Conservation (phyloP, 1,140 invertebrate genomes). For the Hyposmocoma kahamanoa region DNA sequence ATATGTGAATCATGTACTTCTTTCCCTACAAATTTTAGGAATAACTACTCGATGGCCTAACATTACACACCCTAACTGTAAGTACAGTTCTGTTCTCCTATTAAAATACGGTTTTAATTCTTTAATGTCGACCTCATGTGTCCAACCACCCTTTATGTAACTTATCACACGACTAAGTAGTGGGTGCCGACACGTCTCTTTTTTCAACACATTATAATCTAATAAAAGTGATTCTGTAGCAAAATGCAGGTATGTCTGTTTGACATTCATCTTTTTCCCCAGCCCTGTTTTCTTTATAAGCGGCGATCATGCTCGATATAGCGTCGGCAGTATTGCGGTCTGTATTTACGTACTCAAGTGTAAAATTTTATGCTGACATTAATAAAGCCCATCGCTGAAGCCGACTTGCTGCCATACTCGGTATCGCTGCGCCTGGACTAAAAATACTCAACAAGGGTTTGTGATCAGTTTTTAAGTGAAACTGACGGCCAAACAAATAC, state of each 20-base stretch:
- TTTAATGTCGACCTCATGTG: constrained; percentile 3
- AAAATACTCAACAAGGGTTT: constrained; percentile 52
- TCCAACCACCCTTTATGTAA: constrained; percentile 5
- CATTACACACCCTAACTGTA: neutral
- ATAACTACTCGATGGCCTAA: constrained; percentile 1
- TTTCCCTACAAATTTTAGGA: neutral
- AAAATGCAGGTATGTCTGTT: constrained; percentile 8
- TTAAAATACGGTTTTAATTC: constrained; percentile 8
- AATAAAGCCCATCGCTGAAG: constrained; percentile 13
- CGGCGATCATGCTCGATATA: constrained; percentile 1
- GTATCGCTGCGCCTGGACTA: constrained; percentile 18
- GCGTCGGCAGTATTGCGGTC: constrained; percentile 1
- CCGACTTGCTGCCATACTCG: constrained; percentile 4
- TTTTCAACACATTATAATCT: neutral
- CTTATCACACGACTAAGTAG: neutral
- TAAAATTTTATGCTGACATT: constrained; percentile 10
- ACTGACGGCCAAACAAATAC: constrained; percentile 56
- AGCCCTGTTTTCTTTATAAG: neutral
- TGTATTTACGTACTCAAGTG: constrained; percentile 10
- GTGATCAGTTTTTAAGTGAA: constrained; percentile 64
- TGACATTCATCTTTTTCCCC: neutral
- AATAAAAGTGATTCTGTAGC: neutral
- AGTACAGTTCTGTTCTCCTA: neutral
- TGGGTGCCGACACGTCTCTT: neutral
- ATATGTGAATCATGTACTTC: constrained; percentile 2